Base-by-base conservation (phyloP, 2,113 vertebrate species). In the Phodopus roborovskii region DNA sequence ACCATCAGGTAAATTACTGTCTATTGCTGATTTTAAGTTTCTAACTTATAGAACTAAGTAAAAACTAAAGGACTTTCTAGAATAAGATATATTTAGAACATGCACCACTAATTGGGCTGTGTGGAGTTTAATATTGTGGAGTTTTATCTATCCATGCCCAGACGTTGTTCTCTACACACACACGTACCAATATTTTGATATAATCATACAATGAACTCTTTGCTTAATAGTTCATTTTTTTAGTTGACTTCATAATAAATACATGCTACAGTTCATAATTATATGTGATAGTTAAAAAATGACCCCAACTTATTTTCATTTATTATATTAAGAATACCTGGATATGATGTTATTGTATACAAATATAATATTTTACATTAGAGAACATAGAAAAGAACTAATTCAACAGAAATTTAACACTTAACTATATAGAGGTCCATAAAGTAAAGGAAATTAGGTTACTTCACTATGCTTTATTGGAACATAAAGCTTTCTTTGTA, bases 11-110 rank as follows among this genome's bases (percentile, higher is more conserved):
- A 94, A 88, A n/a, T 88, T 95, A 88, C 5, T n/a, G 7, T 20
- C 68, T 88, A 68, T 91, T 90, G 17, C 26, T 73, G 84, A 77
- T 85, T 56, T 90, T 82, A 66, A 16, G 71, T 78, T 88, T 94
- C 74, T 85, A 48, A 12, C 20, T 84, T 58, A 13, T 82, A 84
- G 93, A 60, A 58, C 64, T 60, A 45, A 2, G 58, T 33, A 39
- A 90, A 79, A 92, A 94, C 22, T 45, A 33, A 93, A 75, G 30
- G 5, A 71, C 10, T 88, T 91, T 5, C 28, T 28, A 79, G 13
- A 70, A 17, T 82, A 36, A 62, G 53, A 13, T 28, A 28, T 36
- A 48, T 22, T 0, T n/a, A 11, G 45, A 53, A n/a, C 3, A 0
- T 26, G 30, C 19, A 60, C 24, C 53, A 56, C 5, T 58, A 11